Conservation (phyloP, 2,113 vertebrate genomes). For the Heterocephalus glaber region DNA sequence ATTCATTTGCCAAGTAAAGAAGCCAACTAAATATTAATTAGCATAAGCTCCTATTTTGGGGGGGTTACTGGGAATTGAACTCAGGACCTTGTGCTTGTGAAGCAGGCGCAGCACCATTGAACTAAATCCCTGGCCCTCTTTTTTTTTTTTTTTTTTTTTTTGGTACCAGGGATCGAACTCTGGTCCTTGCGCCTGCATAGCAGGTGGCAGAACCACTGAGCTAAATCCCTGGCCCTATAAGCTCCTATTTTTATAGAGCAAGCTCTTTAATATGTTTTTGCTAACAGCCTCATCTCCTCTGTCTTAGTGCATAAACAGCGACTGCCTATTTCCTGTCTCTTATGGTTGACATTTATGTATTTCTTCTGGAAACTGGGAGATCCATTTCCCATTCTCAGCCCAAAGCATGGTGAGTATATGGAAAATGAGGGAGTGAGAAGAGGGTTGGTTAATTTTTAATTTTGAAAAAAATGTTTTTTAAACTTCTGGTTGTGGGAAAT, state of each 20-base stretch:
- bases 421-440: background rate
- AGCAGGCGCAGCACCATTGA: no score
- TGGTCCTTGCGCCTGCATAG: no score
- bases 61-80: no score
- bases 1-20: constrained; percentile 7
- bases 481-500: background rate
- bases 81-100: no score
- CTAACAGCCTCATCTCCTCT: background rate
- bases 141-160: no score
- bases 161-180: no score
- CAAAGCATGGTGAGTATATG: constrained; percentile 93
- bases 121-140: no score
- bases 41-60: background rate
- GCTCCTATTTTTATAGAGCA: background rate
- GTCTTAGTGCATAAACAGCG: constrained; percentile 93
- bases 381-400: constrained; percentile 98
- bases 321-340: constrained; percentile 94
- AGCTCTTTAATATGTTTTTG: background rate
- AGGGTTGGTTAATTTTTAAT: background rate
- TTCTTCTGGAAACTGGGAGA: constrained; percentile 99
- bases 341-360: constrained; percentile 99
- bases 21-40: background rate
- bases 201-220: no score
- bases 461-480: background rate
- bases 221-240: no score